These are phyloP conservation scores for Polyergus mexicanus DNA, from an alignment of 1,140 invertebrate genomes.

Conservation along the genomic window DNA sequence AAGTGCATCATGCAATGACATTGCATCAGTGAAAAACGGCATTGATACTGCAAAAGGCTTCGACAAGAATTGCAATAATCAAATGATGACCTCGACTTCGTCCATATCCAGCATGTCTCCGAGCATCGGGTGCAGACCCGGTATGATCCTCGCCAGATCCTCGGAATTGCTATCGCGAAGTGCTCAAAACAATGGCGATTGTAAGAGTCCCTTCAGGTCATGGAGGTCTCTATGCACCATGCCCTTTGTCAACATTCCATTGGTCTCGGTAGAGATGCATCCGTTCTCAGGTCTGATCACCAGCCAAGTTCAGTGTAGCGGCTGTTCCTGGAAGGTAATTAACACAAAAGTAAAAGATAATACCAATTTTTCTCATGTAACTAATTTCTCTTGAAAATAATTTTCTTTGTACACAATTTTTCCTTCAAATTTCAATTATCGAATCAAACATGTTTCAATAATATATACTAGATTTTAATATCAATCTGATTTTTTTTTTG, in stretches of 20 bases:
- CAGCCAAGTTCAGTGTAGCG: constrained; percentile 93
- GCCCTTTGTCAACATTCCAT: constrained; percentile 72
- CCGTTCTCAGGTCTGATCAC: constrained; percentile 94
- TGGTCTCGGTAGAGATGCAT: constrained; percentile 85
- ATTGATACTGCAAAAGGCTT: constrained; percentile 70
- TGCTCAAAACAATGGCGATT: constrained; percentile 41
- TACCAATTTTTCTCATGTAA: background rate
- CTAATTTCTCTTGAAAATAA: background rate
- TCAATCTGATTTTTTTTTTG: constrained; percentile 76
- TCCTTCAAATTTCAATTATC: constrained; percentile 1
- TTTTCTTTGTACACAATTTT: background rate
- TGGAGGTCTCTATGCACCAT: constrained; percentile 83
- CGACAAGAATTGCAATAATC: constrained; percentile 78
- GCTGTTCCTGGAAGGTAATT: constrained; percentile 92
- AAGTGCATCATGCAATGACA: constrained; percentile 85
- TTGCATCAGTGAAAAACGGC: constrained; percentile 74
- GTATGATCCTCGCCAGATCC: constrained; percentile 84
- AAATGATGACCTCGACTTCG: constrained; percentile 74
- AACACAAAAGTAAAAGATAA: background rate
- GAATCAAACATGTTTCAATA: constrained; percentile 1
- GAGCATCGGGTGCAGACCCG: constrained; percentile 76
- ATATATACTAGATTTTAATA: constrained; percentile 35
- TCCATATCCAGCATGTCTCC: constrained; percentile 78
- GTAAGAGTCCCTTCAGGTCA: constrained; percentile 72
- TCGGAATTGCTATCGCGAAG: constrained; percentile 79